These are phyloP conservation scores for Eutolmus rufibarbis DNA, from an alignment of 2,888 invertebrate species.

Conservation along the genomic window DNA sequence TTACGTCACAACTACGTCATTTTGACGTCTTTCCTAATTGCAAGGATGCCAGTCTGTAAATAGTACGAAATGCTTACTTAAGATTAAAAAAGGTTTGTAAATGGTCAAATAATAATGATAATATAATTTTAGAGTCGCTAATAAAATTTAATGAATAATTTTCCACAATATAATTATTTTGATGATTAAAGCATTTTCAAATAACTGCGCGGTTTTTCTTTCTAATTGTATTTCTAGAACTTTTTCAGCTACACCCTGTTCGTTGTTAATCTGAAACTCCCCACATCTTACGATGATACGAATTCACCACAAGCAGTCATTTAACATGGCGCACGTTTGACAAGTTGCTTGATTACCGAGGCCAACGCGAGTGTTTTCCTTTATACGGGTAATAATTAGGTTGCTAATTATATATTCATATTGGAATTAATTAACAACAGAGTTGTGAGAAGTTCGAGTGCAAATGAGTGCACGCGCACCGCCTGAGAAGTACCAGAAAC, in stretches of 20 bases:
- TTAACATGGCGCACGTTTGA: conserved; percentile 48
- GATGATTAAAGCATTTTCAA: background rate
- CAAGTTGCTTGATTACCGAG: conserved; percentile 42
- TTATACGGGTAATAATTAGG: conserved; percentile 35
- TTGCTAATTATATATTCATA: conserved; percentile 40
- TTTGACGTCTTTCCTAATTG: background rate
- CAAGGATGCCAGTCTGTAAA: background rate
- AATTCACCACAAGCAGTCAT: background rate
- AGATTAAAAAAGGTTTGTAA: background rate
- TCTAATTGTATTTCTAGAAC: background rate
- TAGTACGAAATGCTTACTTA: background rate
- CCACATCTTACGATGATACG: background rate
- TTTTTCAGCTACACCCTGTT: background rate
- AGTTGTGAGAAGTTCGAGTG: background rate
- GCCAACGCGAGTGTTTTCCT: conserved; percentile 27
- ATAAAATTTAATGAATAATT: background rate
- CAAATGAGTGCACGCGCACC: conserved; percentile 41
- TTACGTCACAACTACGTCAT: background rate
- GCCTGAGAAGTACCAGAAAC: conserved; percentile 9
- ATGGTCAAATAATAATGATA: background rate
- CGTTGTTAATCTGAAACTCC: background rate
- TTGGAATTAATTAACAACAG: conserved; percentile 5
- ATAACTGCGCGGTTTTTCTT: background rate
- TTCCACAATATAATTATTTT: background rate
- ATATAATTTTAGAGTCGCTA: background rate